phyloP scores from a whole-genome alignment of 2,888 invertebrate genomes.

The Gymnocheta viridis region DNA sequence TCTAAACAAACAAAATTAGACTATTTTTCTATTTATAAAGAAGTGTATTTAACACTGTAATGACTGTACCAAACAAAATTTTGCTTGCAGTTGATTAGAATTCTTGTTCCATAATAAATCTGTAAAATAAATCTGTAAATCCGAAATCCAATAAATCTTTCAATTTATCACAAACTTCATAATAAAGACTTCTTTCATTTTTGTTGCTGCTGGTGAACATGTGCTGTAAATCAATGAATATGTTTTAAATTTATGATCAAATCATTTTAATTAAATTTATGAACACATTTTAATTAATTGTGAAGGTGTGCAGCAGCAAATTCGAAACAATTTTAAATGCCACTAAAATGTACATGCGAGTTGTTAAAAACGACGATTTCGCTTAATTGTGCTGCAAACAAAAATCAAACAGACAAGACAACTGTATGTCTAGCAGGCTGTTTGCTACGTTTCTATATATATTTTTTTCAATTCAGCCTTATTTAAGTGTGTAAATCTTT shows the following conservation, averaged over 20 bases:
- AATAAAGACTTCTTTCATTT: slow-evolving; percentile 33
- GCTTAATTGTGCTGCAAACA: slow-evolving; percentile 5
- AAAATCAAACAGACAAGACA: slow-evolving; percentile 57
- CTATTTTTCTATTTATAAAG: too few species aligned
- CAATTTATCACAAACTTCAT: slow-evolving; percentile 11
- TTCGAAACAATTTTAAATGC: slow-evolving; percentile 44
- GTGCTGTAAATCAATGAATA: slow-evolving; percentile 47
- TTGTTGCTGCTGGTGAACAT: background rate
- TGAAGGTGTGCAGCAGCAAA: slow-evolving; percentile 57
- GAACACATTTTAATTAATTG: slow-evolving; percentile 63
- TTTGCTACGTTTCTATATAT: background rate
- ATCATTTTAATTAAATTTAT: slow-evolving; percentile 64
- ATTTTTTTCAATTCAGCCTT: background rate
- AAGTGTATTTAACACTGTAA: too few species aligned
- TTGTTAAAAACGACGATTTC: slow-evolving; percentile 5
- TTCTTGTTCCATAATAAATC: background rate
- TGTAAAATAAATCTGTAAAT: background rate
- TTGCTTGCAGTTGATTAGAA: background rate
- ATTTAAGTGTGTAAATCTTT: slow-evolving; percentile 26
- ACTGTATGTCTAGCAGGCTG: slow-evolving; percentile 52
- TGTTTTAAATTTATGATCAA: slow-evolving; percentile 53
- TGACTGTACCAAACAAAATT: background rate
- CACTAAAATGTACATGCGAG: slow-evolving; percentile 34
- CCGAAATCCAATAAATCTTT: background rate
- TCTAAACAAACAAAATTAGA: too few species aligned